Percentiles rank a stretch among this genome's conserved stretches.
Conservation (phyloP, 2,113 vertebrate genomes). For the Actinemys pallida region DNA sequence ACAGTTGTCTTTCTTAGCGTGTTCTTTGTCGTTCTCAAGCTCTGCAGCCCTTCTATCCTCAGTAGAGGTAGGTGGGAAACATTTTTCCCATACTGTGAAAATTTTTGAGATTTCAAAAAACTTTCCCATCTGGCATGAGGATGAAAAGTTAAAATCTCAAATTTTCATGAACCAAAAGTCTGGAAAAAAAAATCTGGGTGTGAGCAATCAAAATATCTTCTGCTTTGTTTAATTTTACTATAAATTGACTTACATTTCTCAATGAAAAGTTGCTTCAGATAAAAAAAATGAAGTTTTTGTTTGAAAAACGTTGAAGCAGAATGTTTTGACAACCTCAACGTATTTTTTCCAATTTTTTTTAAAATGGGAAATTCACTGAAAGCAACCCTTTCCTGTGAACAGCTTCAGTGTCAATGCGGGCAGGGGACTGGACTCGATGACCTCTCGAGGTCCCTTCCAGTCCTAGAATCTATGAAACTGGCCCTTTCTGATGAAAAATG, state of each 20-base stretch:
- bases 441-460: no score
- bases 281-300: not conserved
- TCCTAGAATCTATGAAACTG: no score
- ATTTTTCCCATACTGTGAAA: accelerated
- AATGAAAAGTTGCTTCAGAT: not conserved
- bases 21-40: not conserved
- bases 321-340: not conserved
- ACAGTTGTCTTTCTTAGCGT: not conserved
- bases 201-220: not conserved
- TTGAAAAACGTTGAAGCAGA: not conserved
- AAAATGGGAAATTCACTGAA: not conserved
- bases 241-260: not conserved
- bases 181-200: not conserved
- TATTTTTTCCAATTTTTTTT: not conserved
- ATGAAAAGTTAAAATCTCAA: constrained; percentile 19
- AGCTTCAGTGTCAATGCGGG: constrained; percentile 8
- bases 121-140: not conserved
- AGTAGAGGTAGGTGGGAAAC: accelerated
- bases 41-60: not conserved
- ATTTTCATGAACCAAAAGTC: not conserved
- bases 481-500: not conserved
- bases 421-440: no score
- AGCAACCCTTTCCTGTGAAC: constrained; percentile 7
- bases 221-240: not conserved
- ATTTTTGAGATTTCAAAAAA: accelerated